These are phyloP conservation scores for Ariolimax columbianus DNA, from an alignment of 2,888 invertebrate species.

Conservation along the genomic window DNA sequence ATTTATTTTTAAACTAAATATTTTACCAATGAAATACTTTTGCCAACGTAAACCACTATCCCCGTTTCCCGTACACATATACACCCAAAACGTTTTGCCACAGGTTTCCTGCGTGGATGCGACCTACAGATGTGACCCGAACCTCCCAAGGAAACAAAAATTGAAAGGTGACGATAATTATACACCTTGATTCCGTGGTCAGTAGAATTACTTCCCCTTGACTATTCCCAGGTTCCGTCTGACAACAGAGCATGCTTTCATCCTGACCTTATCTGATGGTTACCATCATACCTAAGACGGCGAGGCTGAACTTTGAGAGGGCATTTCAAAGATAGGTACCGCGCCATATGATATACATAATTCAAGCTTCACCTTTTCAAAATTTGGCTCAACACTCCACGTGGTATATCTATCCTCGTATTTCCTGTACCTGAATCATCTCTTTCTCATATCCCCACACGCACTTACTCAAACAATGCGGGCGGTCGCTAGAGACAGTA, in stretches of 20 bases:
- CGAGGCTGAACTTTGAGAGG: background rate
- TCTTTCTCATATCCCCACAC: background rate
- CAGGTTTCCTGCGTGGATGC: too few species aligned
- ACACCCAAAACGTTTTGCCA: too few species aligned
- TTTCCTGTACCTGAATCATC: background rate
- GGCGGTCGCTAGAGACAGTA: background rate
- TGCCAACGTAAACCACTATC: too few species aligned
- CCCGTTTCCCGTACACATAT: too few species aligned
- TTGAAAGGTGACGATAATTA: too few species aligned
- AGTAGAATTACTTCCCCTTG: constrained; percentile 4
- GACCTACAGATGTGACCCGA: too few species aligned
- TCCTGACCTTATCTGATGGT: constrained; percentile 10
- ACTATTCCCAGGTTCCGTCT: background rate
- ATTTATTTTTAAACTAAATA: too few species aligned
- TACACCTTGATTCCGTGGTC: background rate
- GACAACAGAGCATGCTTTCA: background rate
- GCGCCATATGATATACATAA: background rate
- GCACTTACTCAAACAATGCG: background rate
- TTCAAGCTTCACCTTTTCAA: background rate
- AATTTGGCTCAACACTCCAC: background rate
- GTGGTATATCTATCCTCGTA: background rate
- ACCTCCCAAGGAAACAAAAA: too few species aligned
- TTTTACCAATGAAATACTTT: too few species aligned
- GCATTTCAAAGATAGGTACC: background rate
- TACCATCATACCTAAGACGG: background rate